phyloP scores from a whole-genome alignment of 2,797 vertebrate species.

The Halcyon smyrnensis region DNA sequence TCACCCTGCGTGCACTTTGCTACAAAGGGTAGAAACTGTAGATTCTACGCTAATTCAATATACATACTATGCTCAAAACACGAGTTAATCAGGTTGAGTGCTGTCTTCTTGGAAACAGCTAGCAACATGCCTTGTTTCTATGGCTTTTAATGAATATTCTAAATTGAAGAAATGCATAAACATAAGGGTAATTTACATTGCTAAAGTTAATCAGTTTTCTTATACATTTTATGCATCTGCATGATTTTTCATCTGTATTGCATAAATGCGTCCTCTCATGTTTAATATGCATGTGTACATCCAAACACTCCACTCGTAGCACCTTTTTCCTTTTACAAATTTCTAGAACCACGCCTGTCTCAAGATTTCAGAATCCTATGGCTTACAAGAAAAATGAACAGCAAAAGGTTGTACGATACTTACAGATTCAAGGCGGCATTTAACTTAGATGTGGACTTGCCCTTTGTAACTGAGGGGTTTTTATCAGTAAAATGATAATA shows the following conservation, averaged over 20 bases:
- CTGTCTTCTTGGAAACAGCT: slow-evolving; percentile 52
- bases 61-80: not conserved
- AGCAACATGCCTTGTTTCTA: slow-evolving; percentile 46
- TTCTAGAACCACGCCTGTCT: not conserved
- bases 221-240: slow-evolving; percentile 62
- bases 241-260: slow-evolving; percentile 70
- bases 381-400: slow-evolving; percentile 3
- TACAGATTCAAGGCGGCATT: not conserved
- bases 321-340: slow-evolving; percentile 6
- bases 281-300: slow-evolving; percentile 32
- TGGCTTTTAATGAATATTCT: slow-evolving; percentile 70
- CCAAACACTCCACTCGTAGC: not conserved
- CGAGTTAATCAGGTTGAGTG: slow-evolving; percentile 56
- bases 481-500: slow-evolving; percentile 25
- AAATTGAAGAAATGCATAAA: slow-evolving; percentile 71
- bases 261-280: slow-evolving; percentile 37
- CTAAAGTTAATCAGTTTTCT: slow-evolving; percentile 72
- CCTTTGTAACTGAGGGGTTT: slow-evolving; percentile 33
- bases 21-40: not conserved
- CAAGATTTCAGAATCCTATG: not conserved
- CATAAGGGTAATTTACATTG: slow-evolving; percentile 74
- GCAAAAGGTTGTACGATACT: slow-evolving; percentile 13
- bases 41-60: not conserved
- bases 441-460: slow-evolving; percentile 24
- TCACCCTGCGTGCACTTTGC: not conserved